phyloP scores from a whole-genome alignment of 2,797 vertebrate genomes.

The Enteromius thamalakanensis region DNA sequence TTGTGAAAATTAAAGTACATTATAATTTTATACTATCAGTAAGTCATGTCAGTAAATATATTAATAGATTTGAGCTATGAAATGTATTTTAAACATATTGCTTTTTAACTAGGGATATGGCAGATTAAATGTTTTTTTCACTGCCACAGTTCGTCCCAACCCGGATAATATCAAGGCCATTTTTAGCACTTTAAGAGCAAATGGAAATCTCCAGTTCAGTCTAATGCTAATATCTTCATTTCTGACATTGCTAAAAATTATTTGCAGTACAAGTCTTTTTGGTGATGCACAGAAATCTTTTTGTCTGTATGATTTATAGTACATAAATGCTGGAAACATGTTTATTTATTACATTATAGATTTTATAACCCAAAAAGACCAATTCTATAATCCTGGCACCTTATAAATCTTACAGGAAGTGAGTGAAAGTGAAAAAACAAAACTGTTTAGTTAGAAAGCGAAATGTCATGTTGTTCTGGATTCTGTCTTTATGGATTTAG shows the following conservation, averaged over 20 bases:
- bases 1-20: neutral
- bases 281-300: neutral
- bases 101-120: neutral
- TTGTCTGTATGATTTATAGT: neutral
- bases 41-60: neutral
- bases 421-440: neutral
- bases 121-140: neutral
- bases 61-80: neutral
- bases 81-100: neutral
- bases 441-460: constrained; percentile 1
- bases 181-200: neutral
- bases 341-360: neutral
- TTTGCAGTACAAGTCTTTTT: neutral
- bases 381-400: neutral
- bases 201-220: neutral
- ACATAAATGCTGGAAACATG: neutral
- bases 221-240: too few species aligned
- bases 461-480: constrained; percentile 6
- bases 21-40: neutral
- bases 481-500: constrained; percentile 25
- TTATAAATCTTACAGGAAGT: neutral
- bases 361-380: neutral
- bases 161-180: neutral
- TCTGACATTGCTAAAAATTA: too few species aligned
- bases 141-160: neutral